phyloP scores from a whole-genome alignment of 2,888 invertebrate genomes.

The Lacanobia oleracea region DNA sequence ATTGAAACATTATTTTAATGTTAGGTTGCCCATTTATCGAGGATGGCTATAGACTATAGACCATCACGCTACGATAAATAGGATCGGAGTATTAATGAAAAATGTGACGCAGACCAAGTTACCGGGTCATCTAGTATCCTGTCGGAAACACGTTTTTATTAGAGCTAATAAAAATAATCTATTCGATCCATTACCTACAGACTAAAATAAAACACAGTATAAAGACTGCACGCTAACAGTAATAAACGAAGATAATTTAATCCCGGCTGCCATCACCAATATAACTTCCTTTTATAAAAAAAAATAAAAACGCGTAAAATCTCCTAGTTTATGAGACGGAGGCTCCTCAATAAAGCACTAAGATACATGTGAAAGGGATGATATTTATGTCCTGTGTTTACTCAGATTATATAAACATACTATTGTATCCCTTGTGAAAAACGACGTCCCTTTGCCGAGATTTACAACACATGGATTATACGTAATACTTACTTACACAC shows the following conservation, averaged over 20 bases:
- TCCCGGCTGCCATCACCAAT: constrained; percentile 15
- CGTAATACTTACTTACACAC: constrained; percentile 37
- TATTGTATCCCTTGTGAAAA: constrained; percentile 62
- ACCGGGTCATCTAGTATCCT: not conserved
- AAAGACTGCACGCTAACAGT: constrained; percentile 3
- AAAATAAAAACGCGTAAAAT: constrained; percentile 43
- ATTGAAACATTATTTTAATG: too few species aligned
- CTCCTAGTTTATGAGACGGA: constrained; percentile 44
- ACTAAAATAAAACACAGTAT: constrained; percentile 5
- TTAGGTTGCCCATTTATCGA: too few species aligned
- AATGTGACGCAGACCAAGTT: too few species aligned
- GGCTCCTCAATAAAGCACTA: constrained; percentile 51
- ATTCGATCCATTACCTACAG: constrained; percentile 2
- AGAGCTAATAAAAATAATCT: not conserved
- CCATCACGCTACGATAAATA: too few species aligned
- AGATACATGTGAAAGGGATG: constrained; percentile 58
- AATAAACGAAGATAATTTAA: constrained; percentile 36
- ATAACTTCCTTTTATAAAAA: constrained; percentile 50
- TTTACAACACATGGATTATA: constrained; percentile 56
- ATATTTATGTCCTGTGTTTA: constrained; percentile 64
- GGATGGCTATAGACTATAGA: too few species aligned
- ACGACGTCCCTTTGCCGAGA: constrained; percentile 54
- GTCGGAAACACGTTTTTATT: not conserved
- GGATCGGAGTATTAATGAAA: too few species aligned
- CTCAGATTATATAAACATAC: constrained; percentile 61